Evolutionary conservation across 2,113 vertebrate genomes (phyloP).

Genomic region (Thermophis baileyi): DNA sequence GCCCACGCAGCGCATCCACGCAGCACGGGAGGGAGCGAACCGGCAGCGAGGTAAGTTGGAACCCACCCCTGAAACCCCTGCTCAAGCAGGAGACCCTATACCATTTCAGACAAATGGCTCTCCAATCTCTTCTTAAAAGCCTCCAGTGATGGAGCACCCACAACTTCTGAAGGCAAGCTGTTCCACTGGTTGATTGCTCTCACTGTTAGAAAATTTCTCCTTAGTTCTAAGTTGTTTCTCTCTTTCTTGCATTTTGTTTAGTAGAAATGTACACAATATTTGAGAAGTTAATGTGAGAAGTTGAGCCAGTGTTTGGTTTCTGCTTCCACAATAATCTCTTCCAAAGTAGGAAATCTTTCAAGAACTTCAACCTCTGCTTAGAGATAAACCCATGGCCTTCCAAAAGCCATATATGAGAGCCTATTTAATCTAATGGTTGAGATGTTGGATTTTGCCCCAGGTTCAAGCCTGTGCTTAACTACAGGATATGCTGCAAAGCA

Average conservation of each 20-base stretch:
- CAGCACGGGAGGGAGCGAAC: too few species aligned
- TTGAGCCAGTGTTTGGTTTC: neutral
- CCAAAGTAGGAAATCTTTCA: neutral
- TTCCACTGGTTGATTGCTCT: too few species aligned
- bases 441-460: neutral
- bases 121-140: too few species aligned
- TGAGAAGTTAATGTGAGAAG: neutral
- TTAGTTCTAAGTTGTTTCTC: too few species aligned
- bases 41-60: too few species aligned
- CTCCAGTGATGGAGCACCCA: too few species aligned
- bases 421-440: neutral
- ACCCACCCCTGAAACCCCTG: too few species aligned
- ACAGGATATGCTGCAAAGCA: neutral
- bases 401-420: neutral
- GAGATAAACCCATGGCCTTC: neutral
- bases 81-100: too few species aligned
- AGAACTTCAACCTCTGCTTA: neutral
- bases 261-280: neutral
- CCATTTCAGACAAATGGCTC: too few species aligned
- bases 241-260: neutral
- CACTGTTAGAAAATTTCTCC: too few species aligned
- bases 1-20: too few species aligned
- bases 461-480: neutral
- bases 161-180: too few species aligned
- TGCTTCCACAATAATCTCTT: neutral